phyloP scores from a whole-genome alignment of 2,113 vertebrate species.

The Camelus bactrianus region DNA sequence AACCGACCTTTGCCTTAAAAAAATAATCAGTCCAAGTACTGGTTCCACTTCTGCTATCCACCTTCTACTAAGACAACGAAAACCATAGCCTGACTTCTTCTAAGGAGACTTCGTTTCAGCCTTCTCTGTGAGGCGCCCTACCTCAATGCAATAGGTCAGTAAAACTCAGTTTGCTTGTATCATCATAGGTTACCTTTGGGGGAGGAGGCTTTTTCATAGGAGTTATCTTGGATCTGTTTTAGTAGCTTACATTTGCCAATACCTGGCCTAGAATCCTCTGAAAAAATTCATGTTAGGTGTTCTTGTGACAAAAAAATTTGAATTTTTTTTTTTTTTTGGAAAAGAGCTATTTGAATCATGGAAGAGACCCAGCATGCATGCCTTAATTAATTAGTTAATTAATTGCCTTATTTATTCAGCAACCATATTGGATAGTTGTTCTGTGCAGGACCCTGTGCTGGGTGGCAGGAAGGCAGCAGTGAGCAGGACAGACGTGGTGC shows the following conservation, averaged over 20 bases:
- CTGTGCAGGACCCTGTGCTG: not conserved
- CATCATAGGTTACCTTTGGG: not conserved
- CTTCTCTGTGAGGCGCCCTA: not conserved
- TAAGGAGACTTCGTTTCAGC: not conserved
- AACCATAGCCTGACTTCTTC: not conserved
- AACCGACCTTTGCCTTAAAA: not conserved
- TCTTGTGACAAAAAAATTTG: not conserved
- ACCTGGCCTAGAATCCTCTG: not conserved
- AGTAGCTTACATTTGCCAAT: not conserved
- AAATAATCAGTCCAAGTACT: not conserved
- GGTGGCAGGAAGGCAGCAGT: not conserved
- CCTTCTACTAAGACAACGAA: not conserved
- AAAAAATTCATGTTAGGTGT: not conserved
- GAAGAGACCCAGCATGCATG: not conserved
- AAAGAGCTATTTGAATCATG: not conserved
- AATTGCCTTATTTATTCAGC: not conserved
- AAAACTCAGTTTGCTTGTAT: not conserved
- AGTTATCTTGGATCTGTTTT: not conserved
- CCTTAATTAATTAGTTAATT: not conserved
- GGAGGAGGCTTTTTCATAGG: not conserved
- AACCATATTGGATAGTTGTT: not conserved
- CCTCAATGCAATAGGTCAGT: not conserved
- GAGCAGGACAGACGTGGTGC: not conserved
- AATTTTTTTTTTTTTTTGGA: not conserved
- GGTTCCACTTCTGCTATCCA: not conserved